Percentiles rank a stretch among this genome's conserved stretches.
Evolutionary conservation across 35 echinoderm and acorn worm genomes (phyloP).

Genomic region (Eucidaris tribuloides): DNA sequence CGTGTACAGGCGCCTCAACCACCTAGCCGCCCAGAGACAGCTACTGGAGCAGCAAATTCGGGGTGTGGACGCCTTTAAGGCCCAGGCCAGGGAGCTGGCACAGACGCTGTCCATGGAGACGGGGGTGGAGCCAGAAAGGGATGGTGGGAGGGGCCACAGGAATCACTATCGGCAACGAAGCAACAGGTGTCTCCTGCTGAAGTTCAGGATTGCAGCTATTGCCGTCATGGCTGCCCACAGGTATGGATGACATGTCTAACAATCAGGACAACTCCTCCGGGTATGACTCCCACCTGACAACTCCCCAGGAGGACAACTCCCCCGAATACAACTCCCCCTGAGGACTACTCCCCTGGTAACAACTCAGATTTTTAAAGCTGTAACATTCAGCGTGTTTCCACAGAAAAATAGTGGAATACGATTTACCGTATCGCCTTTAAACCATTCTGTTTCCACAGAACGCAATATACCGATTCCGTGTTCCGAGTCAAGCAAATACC

Average conservation of each 20-base stretch:
- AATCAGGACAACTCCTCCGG: too few relatives aligned
- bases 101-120: constrained; percentile 60
- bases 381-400: too few relatives aligned
- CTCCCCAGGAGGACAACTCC: too few relatives aligned
- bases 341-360: too few relatives aligned
- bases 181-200: constrained; percentile 19
- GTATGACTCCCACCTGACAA: too few relatives aligned
- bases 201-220: constrained; percentile 63
- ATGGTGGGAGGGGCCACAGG: background rate
- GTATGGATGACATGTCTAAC: constrained; percentile 11
- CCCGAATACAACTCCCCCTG: too few relatives aligned
- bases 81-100: constrained; percentile 62
- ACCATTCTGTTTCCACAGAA: too few relatives aligned
- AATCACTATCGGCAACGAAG: background rate
- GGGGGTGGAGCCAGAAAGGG: background rate
- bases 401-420: too few relatives aligned
- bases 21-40: constrained; percentile 58
- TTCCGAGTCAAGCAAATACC: too few relatives aligned
- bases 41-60: constrained; percentile 55
- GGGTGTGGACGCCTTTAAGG: constrained; percentile 42
- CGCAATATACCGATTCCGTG: too few relatives aligned
- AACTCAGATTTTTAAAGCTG: too few relatives aligned
- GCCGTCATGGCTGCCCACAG: constrained; percentile 94
- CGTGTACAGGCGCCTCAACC: constrained; percentile 28
- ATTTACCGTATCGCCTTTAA: too few relatives aligned